Conservation (phyloP, 2,113 vertebrate genomes). For the Acanthochromis polyacanthus region DNA sequence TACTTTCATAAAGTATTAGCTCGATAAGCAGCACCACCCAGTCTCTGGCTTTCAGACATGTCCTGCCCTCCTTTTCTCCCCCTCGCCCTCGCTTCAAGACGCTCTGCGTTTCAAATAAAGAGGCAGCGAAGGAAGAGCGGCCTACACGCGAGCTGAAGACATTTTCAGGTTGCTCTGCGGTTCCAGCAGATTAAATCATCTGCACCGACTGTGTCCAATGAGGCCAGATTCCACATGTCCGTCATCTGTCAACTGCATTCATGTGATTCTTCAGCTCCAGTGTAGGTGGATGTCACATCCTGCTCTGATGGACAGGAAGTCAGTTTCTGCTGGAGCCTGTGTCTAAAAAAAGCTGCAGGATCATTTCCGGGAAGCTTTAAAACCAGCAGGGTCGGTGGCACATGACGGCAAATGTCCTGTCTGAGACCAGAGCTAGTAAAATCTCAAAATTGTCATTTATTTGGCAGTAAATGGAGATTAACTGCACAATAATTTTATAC, state of each 20-base stretch:
- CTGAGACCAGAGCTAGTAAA: conserved; percentile 37
- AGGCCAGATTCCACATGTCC: conserved; percentile 11
- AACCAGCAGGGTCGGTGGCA: conserved; percentile 53
- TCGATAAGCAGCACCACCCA: conserved; percentile 84
- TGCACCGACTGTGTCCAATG: conserved; percentile 11
- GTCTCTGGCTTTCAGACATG: conserved; percentile 59
- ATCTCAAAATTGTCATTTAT: conserved; percentile 59
- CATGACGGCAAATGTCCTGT: conserved; percentile 49
- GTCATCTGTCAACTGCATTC: conserved; percentile 38
- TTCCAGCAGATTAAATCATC: conserved; percentile 37
- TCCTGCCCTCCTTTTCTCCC: conserved; percentile 43
- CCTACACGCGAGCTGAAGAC: conserved; percentile 43
- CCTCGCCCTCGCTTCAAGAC: conserved; percentile 1
- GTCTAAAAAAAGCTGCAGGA: conserved; percentile 81
- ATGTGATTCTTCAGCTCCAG: conserved; percentile 27
- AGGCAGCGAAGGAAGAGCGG: conserved; percentile 35
- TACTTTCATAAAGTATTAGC: conserved; percentile 86
- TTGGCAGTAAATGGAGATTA: conserved; percentile 45
- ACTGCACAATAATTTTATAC: conserved; percentile 19
- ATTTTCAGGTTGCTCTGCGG: conserved; percentile 39
- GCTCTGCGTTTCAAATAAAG: conserved; percentile 41
- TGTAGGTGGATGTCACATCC: conserved; percentile 77
- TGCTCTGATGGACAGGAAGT: conserved; percentile 81
- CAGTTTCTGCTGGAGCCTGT: conserved; percentile 28
- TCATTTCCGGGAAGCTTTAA: conserved; percentile 77